These are phyloP conservation scores for Girardinus metallicus DNA, from an alignment of 2,797 vertebrate species.

Conservation along the genomic window DNA sequence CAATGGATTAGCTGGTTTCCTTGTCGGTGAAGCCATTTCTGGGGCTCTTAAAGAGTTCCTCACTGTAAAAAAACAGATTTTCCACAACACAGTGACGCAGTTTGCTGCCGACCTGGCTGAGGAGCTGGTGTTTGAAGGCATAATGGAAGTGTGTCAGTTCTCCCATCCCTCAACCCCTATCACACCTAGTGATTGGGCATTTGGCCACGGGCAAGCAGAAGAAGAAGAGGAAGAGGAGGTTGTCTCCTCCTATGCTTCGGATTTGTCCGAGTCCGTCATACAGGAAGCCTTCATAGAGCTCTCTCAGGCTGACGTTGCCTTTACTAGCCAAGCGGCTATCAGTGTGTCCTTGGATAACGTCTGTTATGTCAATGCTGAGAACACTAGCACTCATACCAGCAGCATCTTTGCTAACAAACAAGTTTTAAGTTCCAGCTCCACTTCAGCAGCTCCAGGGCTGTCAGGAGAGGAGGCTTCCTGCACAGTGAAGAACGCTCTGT, in stretches of 20 bases:
- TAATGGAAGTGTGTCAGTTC: constrained; percentile 99
- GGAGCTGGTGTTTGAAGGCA: constrained; percentile 96
- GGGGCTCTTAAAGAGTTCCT: constrained; percentile 91
- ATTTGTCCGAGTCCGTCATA: constrained; percentile 96
- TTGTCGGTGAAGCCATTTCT: constrained; percentile 93
- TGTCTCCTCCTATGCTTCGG: constrained; percentile 92
- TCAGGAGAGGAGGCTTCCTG: constrained; percentile 81
- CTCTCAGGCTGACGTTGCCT: constrained; percentile 92
- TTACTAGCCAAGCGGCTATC: constrained; percentile 93
- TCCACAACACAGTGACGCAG: constrained; percentile 88
- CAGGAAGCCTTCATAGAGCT: constrained; percentile 98
- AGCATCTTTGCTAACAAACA: constrained; percentile 77
- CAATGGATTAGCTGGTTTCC: constrained; percentile 89
- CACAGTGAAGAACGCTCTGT: constrained; percentile 92
- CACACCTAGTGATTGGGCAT: constrained; percentile 77
- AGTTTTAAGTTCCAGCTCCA: constrained; percentile 53
- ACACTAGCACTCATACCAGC: constrained; percentile 79
- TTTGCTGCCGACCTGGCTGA: constrained; percentile 96
- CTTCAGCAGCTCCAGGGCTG: constrained; percentile 50
- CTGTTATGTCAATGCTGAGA: constrained; percentile 87
- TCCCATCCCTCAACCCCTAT: constrained; percentile 90
- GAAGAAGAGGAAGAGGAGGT: constrained; percentile 87
- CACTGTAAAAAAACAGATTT: constrained; percentile 93
- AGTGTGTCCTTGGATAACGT: constrained; percentile 92
- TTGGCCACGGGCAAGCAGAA: constrained; percentile 52